phyloP scores from a whole-genome alignment of 2,888 invertebrate genomes.

The Biston stratarius region DNA sequence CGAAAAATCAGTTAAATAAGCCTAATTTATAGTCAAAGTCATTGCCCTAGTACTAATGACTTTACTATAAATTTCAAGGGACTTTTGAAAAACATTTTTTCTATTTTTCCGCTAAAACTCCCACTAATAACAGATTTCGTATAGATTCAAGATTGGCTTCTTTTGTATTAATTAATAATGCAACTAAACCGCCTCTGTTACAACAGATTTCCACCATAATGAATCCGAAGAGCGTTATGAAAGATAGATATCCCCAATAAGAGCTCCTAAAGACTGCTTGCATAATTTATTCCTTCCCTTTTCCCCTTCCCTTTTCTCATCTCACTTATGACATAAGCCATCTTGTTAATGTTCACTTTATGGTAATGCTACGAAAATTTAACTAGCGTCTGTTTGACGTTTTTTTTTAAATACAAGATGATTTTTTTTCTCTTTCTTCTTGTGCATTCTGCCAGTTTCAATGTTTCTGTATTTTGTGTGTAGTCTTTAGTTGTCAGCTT shows the following conservation, averaged over 20 bases:
- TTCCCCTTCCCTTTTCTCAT: conserved; percentile 18
- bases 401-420: conserved; percentile 64
- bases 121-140: too few relatives aligned
- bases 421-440: too few relatives aligned
- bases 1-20: too few relatives aligned
- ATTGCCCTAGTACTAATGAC: too few relatives aligned
- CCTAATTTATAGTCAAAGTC: too few relatives aligned
- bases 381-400: conserved; percentile 77
- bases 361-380: conserved; percentile 84
- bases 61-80: too few relatives aligned
- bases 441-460: too few relatives aligned
- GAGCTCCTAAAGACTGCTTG: conserved; percentile 32
- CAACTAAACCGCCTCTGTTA: background rate
- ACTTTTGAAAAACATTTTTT: too few relatives aligned
- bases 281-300: conserved; percentile 32
- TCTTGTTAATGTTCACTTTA: conserved; percentile 80
- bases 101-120: too few relatives aligned
- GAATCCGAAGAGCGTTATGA: conserved; percentile 31
- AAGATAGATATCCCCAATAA: conserved; percentile 38
- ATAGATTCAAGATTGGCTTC: too few relatives aligned
- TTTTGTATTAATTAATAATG: background rate
- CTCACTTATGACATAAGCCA: conserved; percentile 62
- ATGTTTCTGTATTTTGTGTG: too few relatives aligned
- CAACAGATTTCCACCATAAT: conserved; percentile 23
- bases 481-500: too few relatives aligned